These are phyloP conservation scores for Mesoligia furuncula DNA, from an alignment of 2,888 invertebrate species.

Conservation along the genomic window DNA sequence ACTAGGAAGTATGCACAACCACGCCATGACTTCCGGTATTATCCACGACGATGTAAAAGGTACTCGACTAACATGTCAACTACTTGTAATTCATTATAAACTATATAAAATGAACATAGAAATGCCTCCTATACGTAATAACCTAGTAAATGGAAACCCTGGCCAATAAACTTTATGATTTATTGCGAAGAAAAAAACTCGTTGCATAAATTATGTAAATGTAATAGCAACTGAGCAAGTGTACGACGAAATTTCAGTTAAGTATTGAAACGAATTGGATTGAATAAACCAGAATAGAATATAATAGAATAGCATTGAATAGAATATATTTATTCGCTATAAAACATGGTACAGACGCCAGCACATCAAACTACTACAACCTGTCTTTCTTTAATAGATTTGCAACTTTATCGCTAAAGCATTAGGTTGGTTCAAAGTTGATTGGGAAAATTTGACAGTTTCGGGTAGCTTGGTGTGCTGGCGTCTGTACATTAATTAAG, in stretches of 20 bases:
- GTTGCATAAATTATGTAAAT: conserved; percentile 46
- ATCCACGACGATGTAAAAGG: conserved; percentile 71
- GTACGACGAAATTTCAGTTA: conserved; percentile 17
- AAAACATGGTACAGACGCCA: too few species aligned
- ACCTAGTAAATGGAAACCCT: conserved; percentile 28
- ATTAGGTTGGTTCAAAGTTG: too few species aligned
- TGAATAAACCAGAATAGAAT: neutral
- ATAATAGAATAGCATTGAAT: too few species aligned
- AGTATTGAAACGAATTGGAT: conserved; percentile 17
- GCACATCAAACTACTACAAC: too few species aligned
- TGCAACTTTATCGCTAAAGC: too few species aligned
- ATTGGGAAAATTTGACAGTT: too few species aligned
- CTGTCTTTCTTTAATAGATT: too few species aligned
- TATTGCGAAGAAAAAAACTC: conserved; percentile 43
- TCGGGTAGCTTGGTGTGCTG: too few species aligned
- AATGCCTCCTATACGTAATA: conserved; percentile 31
- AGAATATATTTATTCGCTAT: too few species aligned
- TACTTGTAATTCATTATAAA: conserved; percentile 52
- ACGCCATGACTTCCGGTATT: conserved; percentile 71
- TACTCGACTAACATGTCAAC: conserved; percentile 55
- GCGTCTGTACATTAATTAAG: neutral
- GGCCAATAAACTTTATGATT: conserved; percentile 33
- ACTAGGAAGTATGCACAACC: conserved; percentile 72
- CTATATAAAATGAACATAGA: conserved; percentile 22
- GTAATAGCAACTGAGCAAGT: neutral